phyloP scores from a whole-genome alignment of 2,113 vertebrate species.

The Rostratula benghalensis region DNA sequence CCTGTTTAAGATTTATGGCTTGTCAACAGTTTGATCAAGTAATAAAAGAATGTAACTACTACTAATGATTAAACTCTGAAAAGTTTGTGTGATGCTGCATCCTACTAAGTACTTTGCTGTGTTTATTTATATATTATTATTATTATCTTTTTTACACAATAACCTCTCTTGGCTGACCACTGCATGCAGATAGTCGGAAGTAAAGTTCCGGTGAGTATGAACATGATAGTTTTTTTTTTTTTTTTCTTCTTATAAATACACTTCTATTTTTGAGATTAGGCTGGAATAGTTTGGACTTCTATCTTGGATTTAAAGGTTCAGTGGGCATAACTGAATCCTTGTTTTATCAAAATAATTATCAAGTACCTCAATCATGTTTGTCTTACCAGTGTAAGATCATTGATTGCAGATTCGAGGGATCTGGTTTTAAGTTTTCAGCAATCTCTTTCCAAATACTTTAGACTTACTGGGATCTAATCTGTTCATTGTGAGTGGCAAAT shows the following conservation, averaged over 20 bases:
- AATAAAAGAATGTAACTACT: background rate
- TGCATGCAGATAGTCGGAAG: slow-evolving; percentile 99
- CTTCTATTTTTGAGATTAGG: background rate
- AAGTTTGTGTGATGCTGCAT: slow-evolving; percentile 72
- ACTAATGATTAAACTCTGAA: slow-evolving; percentile 79
- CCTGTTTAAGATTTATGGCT: background rate
- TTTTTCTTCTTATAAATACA: background rate
- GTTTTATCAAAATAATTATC: background rate
- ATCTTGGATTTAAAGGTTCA: background rate
- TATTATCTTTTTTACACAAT: slow-evolving; percentile 85
- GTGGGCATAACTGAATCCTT: background rate
- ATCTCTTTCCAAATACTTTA: background rate
- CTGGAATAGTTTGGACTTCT: background rate
- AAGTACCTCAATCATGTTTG: background rate
- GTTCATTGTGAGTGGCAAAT: background rate
- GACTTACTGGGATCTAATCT: background rate
- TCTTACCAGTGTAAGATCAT: background rate
- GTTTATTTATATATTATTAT: slow-evolving; percentile 82
- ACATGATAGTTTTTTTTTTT: slow-evolving; percentile 56
- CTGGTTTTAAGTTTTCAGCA: background rate
- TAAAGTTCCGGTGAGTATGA: slow-evolving; percentile 96
- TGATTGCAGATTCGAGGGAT: background rate
- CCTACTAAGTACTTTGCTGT: slow-evolving; percentile 89
- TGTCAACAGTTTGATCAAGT: background rate
- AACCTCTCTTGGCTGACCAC: slow-evolving; percentile 90